Evolutionary conservation across 2,888 invertebrate species (phyloP), one percentile per base, ranked within the genome.

Genomic region (Drosophila pseudotakahashii): DNA sequence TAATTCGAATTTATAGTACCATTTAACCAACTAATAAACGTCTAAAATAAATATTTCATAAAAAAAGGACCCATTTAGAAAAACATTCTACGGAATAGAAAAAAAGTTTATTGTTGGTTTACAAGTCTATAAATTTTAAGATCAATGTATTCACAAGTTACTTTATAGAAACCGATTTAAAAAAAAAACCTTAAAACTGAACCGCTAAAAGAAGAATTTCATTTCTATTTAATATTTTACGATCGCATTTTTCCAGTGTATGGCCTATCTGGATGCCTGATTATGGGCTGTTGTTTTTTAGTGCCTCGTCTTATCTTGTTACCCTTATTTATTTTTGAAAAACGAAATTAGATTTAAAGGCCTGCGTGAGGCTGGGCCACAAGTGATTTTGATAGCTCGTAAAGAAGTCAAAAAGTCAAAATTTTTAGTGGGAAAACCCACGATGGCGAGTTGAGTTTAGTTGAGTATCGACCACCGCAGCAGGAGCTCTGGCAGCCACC

Each of bases 321-420:
- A 76, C 66, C 75, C 77, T 81, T 76, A 68, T 75, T 82, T 69
- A 85, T 81, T 85, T 85, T 66, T 53, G 79, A 82, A 71, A 79
- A 88, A 88, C 79, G 78, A 89, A 91, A 89, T 91, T 90, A 88
- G 89, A 81, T 86, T 91, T 90, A 89, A 79, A 79, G 73, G 67
- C 57, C 89, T 82, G 88, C 81, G 84, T 88, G 88, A 88, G 82
- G 54, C 67, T 70, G 63, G 68, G 54, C 64, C 79, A 75, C 77
- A 83, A 81, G 87, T 81, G 85, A 88, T 85, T 88, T 88, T 86
- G 88, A 88, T 88, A 86, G 84, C 80, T 84, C 86, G 79, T 84
- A 84, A 84, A 84, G 80, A 79, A 85, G 63, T 87, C 88, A 88
- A 86, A 83, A 71, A 77, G 74, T 58, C 64, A 61, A 58, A 67